Evolutionary conservation across 2,888 invertebrate species (phyloP).

Genomic region (Tanaodytes sp.): DNA sequence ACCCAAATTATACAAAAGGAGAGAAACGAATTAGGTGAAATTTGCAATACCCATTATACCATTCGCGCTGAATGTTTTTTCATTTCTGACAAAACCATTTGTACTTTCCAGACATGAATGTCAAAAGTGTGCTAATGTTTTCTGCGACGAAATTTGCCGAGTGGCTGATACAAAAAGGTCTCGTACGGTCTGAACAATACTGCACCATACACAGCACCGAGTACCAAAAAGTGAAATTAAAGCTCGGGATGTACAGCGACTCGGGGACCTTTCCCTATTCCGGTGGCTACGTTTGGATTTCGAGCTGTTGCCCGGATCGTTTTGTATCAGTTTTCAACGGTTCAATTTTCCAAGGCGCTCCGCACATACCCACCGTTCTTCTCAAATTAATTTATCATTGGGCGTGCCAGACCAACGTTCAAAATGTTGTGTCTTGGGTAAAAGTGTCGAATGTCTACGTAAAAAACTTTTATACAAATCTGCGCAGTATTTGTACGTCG

Average conservation of each 20-base stretch:
- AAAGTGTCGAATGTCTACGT: conserved; percentile 82
- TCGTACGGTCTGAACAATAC: conserved; percentile 85
- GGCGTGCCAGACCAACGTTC: conserved; percentile 91
- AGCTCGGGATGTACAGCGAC: conserved; percentile 90
- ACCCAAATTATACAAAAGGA: conserved; percentile 68
- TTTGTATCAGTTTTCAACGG: conserved; percentile 91
- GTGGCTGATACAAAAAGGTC: conserved; percentile 90
- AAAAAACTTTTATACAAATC: conserved; percentile 80
- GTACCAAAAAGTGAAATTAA: conserved; percentile 78
- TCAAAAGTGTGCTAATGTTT: conserved; percentile 86
- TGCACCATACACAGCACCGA: conserved; percentile 78
- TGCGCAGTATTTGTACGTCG: conserved; percentile 85
- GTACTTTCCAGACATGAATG: conserved; percentile 79
- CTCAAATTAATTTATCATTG: conserved; percentile 91
- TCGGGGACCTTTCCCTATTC: conserved; percentile 88
- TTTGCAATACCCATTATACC: too few relatives aligned
- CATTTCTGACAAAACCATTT: too few relatives aligned
- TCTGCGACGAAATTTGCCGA: conserved; percentile 89
- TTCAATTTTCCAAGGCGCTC: conserved; percentile 89
- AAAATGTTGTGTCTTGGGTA: conserved; percentile 92
- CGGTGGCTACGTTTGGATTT: conserved; percentile 93
- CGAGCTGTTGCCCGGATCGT: conserved; percentile 87
- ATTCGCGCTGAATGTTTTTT: too few relatives aligned
- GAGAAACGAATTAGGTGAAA: conserved; percentile 71
- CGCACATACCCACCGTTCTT: conserved; percentile 87